Conservation (phyloP, 2,888 invertebrate species). For the Andrena fulva region DNA sequence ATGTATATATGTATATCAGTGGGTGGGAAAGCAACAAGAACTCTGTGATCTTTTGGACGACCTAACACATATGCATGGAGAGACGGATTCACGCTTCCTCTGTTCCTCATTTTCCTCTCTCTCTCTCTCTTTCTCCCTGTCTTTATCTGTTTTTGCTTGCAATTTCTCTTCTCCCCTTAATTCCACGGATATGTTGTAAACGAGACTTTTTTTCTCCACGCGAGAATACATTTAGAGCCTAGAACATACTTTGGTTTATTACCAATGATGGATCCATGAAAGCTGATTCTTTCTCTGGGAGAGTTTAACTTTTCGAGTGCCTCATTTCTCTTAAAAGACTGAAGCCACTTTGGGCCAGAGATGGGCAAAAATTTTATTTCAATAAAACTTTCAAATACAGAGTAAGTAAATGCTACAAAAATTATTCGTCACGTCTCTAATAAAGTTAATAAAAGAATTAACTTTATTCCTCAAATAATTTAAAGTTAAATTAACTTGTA, state of each 20-base stretch:
- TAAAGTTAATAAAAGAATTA: no score
- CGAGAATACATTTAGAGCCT: constrained; percentile 69
- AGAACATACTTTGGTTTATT: constrained; percentile 50
- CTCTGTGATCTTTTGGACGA: constrained; percentile 52
- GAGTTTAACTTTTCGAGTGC: neutral
- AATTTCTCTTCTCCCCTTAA: constrained; percentile 5
- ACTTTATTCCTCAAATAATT: no score
- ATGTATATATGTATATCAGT: constrained; percentile 24
- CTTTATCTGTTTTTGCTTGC: neutral
- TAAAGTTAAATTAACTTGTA: no score
- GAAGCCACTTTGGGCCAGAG: neutral
- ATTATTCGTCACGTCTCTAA: neutral
- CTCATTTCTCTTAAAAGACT: neutral
- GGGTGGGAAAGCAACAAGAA: constrained; percentile 55
- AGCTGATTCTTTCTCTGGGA: neutral
- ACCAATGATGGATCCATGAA: constrained; percentile 32
- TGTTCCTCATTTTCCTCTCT: neutral
- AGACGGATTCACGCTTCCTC: constrained; percentile 54
- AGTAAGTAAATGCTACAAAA: neutral
- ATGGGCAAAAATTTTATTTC: neutral
- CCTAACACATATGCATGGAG: constrained; percentile 48
- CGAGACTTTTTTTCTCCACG: constrained; percentile 28
- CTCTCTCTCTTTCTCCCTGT: neutral
- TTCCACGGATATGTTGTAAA: constrained; percentile 50
- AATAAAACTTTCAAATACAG: neutral